phyloP scores from a whole-genome alignment of 2,113 vertebrate genomes.

The human (Homo sapiens) region GRCh38 chr15:65970501-65971000 shows the following conservation, averaged over 20 bases:
- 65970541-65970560: conserved; percentile 92
- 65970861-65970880: background rate
- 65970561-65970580: conserved; percentile 94
- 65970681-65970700: conserved; percentile 91
- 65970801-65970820: background rate
- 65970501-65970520: background rate
- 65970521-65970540: background rate
- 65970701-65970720: background rate
- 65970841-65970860: background rate
- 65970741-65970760: background rate
- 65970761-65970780: background rate
- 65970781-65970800: background rate
- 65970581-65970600: conserved; percentile 94
- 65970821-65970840: background rate
- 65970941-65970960: background rate
- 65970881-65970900: background rate
- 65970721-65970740: background rate
- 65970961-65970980: background rate
- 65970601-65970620: conserved; percentile 97
- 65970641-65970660: conserved; percentile 96
- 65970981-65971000: background rate
- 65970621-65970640: conserved; percentile 96
- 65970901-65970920: background rate
- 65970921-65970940: background rate
- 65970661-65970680: conserved; percentile 95